Base-by-base conservation (phyloP, 2,797 vertebrate species). In the Alauda arvensis region DNA sequence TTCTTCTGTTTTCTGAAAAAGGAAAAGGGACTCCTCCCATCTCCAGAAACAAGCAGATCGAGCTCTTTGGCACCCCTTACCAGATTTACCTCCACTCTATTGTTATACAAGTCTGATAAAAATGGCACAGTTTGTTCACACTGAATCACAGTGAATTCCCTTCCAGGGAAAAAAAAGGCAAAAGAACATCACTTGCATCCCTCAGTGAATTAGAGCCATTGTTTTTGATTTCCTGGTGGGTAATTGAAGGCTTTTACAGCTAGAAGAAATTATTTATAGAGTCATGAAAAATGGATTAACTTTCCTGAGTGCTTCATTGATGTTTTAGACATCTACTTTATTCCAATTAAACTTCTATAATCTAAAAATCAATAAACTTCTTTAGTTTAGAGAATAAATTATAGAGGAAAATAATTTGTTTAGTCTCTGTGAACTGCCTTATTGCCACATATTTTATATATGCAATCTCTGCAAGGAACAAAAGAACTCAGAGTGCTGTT, bases 241-340 rank as follows among this genome's bases (percentile, higher is more conserved):
- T 92, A 94, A 92, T 80, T 92, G 93, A 95, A 90, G 82, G 56
- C 65, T 89, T 92, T 93, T 93, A 90, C 78, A 91, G 52, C 79
- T 91, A 89, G 77, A 77, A 91, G 65, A 92, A 94, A 92, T 78
- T 89, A 95, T 95, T 93, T 92, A 92, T 89, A 93, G 85, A 85
- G 77, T 85, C 89, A 87, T 86, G 91, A 90, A 92, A 95, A 95
- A 90, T 93, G 53, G 61, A 93, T 94, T 94, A 65, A 83, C 85
- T 94, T 95, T 81, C 51, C 68, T 79, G 74, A 85, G 77, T 93
- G 83, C 46, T 92, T 87, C 85, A 82, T 61, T 89, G 87, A 84
- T 79, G 75, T 83, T 91, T 90, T 76, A 93, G 86, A 56, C 79
- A 72, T 90, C 62, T 85, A 69, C 55, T 92, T 92, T 68, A 78